Evolutionary conservation across 2,888 invertebrate species (phyloP).

Genomic region (Diploptera punctata): DNA sequence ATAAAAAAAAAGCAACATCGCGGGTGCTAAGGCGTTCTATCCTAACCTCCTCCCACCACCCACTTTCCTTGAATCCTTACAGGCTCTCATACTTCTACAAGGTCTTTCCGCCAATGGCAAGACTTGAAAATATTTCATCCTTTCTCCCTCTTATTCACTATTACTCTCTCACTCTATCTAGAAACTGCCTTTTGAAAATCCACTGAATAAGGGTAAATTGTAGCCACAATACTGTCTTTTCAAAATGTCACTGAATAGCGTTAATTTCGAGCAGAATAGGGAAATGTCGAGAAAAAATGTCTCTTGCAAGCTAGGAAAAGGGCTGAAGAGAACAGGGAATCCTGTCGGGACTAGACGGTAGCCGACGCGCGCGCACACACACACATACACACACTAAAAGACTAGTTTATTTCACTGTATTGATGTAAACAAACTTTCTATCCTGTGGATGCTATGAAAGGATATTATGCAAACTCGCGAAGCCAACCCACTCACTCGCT

Average conservation of each 20-base stretch:
- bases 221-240: constrained; percentile 47
- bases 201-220: constrained; percentile 45
- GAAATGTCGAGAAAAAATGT: constrained; percentile 40
- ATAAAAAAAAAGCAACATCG: constrained; percentile 11
- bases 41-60: neutral
- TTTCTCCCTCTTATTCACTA: constrained; percentile 11
- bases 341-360: constrained; percentile 24
- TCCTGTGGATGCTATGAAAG: constrained; percentile 39
- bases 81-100: constrained; percentile 24
- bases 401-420: constrained; percentile 43
- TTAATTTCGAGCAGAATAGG: constrained; percentile 45
- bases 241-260: constrained; percentile 46
- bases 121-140: constrained; percentile 38
- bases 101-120: constrained; percentile 36
- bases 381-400: constrained; percentile 21
- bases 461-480: constrained; percentile 42
- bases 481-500: constrained; percentile 16
- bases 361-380: neutral
- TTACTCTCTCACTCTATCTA: constrained; percentile 27
- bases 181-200: constrained; percentile 45
- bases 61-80: neutral
- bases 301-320: constrained; percentile 27
- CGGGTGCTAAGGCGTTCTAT: neutral
- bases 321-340: constrained; percentile 14
- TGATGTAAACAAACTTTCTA: constrained; percentile 44